Conservation (phyloP, 2,888 invertebrate genomes). For the Malthinus seriepunctatus region DNA sequence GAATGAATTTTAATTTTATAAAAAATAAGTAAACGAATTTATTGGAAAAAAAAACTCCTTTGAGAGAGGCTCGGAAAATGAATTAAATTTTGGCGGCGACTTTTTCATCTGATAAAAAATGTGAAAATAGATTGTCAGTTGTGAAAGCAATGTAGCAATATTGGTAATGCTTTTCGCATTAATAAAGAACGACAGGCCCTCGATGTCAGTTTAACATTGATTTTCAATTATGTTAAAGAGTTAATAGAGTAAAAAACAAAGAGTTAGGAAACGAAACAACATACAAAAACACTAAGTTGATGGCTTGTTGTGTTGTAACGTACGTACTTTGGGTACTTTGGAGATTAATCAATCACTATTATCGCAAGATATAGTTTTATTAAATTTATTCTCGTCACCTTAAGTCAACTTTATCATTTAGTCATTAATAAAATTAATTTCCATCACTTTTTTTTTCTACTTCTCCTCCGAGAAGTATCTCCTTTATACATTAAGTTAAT, state of each 20-base stretch:
- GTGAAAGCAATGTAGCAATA: slow-evolving; percentile 8
- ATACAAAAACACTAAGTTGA: slow-evolving; percentile 26
- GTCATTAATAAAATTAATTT: slow-evolving; percentile 10
- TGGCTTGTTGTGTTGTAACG: no score
- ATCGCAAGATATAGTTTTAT: slow-evolving; percentile 19
- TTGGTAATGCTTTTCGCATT: slow-evolving; percentile 18
- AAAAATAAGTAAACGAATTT: no score
- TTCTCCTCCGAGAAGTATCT: background rate
- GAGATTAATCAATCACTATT: slow-evolving; percentile 19
- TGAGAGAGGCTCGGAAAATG: no score
- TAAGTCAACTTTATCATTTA: slow-evolving; percentile 8
- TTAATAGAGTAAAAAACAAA: slow-evolving; percentile 26
- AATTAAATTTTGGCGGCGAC: no score
- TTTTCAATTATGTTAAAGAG: slow-evolving; percentile 28
- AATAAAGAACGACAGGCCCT: slow-evolving; percentile 19
- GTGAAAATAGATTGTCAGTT: background rate
- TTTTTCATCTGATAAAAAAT: no score
- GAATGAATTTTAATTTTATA: no score
- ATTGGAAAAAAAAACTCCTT: no score
- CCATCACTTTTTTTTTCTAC: background rate
- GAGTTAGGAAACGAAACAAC: slow-evolving; percentile 19
- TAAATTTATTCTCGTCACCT: slow-evolving; percentile 20
- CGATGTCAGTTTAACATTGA: slow-evolving; percentile 24
- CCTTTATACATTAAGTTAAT: slow-evolving; percentile 19
- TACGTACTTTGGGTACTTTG: slow-evolving; percentile 6